Conservation (phyloP, 2,113 vertebrate genomes). For the Oryzias woworae region DNA sequence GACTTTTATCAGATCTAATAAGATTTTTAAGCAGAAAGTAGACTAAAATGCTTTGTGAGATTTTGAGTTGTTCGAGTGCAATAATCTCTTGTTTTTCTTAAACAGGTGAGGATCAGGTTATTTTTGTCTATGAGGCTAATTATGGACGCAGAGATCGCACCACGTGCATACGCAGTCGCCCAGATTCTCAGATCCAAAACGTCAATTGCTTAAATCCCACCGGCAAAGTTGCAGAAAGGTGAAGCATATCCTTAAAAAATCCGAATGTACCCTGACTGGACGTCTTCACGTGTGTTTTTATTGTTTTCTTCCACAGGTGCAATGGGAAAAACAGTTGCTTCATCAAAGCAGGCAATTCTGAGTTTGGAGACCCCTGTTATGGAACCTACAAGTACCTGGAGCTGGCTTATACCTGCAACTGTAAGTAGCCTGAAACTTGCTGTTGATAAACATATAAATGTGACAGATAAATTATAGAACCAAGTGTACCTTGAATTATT, state of each 20-base stretch:
- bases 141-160: constrained; percentile 22
- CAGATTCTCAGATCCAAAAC: neutral
- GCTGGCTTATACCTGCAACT: constrained; percentile 13
- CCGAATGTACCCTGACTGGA: too few species aligned
- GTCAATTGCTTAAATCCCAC: neutral
- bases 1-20: too few species aligned
- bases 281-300: neutral
- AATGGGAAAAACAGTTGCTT: constrained; percentile 14
- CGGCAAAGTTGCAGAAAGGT: constrained; percentile 21
- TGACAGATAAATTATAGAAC: too few species aligned
- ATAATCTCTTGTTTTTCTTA: too few species aligned
- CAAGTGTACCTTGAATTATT: too few species aligned
- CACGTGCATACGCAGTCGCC: constrained; percentile 8
- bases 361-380: constrained; percentile 26
- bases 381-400: constrained; percentile 44
- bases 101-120: constrained; percentile 5
- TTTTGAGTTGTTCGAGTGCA: too few species aligned
- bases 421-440: constrained; percentile 4
- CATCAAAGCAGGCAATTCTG: neutral
- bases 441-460: neutral
- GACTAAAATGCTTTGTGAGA: too few species aligned
- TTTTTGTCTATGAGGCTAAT: constrained; percentile 8
- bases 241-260: neutral
- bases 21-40: too few species aligned
- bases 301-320: constrained; percentile 27